These are phyloP conservation scores for Centropyge bicolor DNA, from an alignment of 2,797 vertebrate species.

Conservation along the genomic window DNA sequence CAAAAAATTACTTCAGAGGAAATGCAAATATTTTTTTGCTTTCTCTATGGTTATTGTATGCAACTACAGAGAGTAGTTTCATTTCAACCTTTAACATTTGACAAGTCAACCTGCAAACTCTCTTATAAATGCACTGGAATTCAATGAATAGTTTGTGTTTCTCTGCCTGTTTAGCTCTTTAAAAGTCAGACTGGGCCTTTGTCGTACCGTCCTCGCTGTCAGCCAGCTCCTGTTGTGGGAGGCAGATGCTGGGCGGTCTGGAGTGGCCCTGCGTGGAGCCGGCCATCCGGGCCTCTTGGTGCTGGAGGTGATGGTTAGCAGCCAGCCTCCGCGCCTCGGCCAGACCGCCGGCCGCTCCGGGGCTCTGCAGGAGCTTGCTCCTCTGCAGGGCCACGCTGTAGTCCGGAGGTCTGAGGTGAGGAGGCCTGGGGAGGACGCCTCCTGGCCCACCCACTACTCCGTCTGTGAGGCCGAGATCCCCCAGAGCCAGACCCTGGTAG, in stretches of 20 bases:
- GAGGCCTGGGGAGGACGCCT: constrained; percentile 83
- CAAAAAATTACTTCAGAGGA: too few species aligned
- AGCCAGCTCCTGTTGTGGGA: constrained; percentile 74
- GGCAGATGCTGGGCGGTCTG: constrained; percentile 82
- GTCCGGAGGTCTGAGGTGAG: constrained; percentile 93
- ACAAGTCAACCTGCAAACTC: background rate
- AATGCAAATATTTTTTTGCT: too few species aligned
- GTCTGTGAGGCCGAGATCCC: constrained; percentile 85
- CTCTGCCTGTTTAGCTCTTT: background rate
- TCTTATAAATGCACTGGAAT: background rate
- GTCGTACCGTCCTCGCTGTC: constrained; percentile 94
- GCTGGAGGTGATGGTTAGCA: constrained; percentile 80
- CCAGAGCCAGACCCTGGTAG: constrained; percentile 96
- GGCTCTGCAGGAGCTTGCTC: constrained; percentile 93
- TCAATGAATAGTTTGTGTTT: background rate
- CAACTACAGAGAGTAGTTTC: too few species aligned
- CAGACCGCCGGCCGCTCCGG: constrained; percentile 84
- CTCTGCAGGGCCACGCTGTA: constrained; percentile 98
- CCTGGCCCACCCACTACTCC: constrained; percentile 84
- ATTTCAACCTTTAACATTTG: background rate
- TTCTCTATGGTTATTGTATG: too few species aligned
- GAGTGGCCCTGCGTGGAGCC: constrained; percentile 47
- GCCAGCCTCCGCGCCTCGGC: constrained; percentile 84
- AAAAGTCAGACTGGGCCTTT: background rate
- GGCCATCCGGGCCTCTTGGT: constrained; percentile 50